These are phyloP conservation scores for Sebastes paucispinis DNA, from an alignment of 2,797 vertebrate genomes.

Conservation along the genomic window DNA sequence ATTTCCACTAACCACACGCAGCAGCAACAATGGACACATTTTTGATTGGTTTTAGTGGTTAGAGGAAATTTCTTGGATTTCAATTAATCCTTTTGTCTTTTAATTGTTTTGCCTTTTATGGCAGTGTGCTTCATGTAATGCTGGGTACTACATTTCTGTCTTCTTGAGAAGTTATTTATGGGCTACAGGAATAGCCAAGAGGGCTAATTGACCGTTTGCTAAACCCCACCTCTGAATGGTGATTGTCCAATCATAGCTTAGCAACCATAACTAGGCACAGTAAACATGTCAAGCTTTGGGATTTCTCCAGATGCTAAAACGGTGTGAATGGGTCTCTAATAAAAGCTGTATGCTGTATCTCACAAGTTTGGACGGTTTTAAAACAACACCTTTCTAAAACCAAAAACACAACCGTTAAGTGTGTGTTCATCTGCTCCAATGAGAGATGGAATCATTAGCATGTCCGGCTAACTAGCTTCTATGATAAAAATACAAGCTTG, in stretches of 20 bases:
- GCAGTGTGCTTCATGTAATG: not conserved
- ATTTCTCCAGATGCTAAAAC: not conserved
- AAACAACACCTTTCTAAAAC: not conserved
- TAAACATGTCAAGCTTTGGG: conserved; percentile 1
- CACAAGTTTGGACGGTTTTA: not conserved
- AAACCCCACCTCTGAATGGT: not conserved
- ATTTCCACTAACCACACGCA: conserved; percentile 6
- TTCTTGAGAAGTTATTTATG: conserved; percentile 10
- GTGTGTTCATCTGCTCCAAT: not conserved
- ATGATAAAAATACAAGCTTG: not conserved
- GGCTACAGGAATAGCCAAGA: not conserved
- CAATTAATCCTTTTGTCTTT: conserved; percentile 15
- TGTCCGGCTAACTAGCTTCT: not conserved
- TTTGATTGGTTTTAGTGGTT: conserved; percentile 29
- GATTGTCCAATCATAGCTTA: not conserved
- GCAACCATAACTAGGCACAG: not conserved
- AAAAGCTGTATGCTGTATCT: not conserved
- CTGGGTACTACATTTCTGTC: conserved; percentile 7
- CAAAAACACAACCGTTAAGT: not conserved
- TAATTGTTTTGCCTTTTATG: not conserved
- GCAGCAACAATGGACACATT: not conserved
- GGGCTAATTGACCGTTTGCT: conserved; percentile 26
- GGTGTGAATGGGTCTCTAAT: not conserved
- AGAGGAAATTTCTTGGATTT: conserved; percentile 28
- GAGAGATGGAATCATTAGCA: not conserved